Conservation (phyloP, 2,113 vertebrate species). For the Thamnaconus septentrionalis region DNA sequence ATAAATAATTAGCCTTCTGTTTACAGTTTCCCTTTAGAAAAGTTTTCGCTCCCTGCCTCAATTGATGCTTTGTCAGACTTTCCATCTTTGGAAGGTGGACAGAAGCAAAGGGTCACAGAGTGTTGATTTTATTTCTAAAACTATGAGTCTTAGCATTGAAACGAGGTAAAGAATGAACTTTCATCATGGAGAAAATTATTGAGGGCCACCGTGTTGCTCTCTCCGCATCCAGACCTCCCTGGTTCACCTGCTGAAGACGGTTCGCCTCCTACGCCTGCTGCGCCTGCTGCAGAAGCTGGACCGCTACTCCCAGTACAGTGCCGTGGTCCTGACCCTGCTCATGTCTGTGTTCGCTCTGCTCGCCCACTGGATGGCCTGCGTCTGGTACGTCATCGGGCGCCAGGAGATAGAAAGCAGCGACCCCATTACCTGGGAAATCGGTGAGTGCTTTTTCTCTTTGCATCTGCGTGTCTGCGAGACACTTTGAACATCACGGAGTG, state of each 20-base stretch:
- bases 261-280: conserved; percentile 85
- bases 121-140: too few relatives aligned
- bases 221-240: conserved; percentile 72
- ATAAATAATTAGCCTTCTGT: too few relatives aligned
- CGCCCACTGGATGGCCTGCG: conserved; percentile 91
- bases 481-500: neutral
- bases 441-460: conserved; percentile 72
- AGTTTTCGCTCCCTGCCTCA: too few relatives aligned
- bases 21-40: too few relatives aligned
- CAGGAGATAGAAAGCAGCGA: conserved; percentile 86
- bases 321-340: conserved; percentile 89
- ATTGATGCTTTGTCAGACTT: too few relatives aligned
- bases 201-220: neutral
- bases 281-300: conserved; percentile 89
- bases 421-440: conserved; percentile 91
- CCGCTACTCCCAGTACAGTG: conserved; percentile 91
- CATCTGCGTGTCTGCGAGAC: neutral
- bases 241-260: conserved; percentile 86
- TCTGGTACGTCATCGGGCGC: conserved; percentile 90
- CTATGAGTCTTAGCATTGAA: neutral
- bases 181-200: neutral
- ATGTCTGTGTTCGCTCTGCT: conserved; percentile 90
- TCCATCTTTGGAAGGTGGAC: too few relatives aligned
- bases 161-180: neutral
- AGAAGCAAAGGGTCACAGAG: too few relatives aligned